Conservation (phyloP, 2,797 vertebrate genomes). For the Spondyliosoma cantharus region DNA sequence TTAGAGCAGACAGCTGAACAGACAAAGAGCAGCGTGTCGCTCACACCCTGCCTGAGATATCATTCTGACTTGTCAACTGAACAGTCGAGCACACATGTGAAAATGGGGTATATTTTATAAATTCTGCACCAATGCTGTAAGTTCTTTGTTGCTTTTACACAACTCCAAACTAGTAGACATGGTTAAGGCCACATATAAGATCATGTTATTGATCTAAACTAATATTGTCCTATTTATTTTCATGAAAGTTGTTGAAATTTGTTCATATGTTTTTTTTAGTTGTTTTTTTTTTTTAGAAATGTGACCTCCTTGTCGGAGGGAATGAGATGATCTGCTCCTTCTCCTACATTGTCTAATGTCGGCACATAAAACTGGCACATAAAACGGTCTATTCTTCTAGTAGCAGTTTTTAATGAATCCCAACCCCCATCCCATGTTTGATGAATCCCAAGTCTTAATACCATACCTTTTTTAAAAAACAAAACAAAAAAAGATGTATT, state of each 20-base stretch:
- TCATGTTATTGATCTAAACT: neutral
- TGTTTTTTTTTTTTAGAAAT: too few species aligned
- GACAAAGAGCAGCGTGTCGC: slow-evolving; percentile 41
- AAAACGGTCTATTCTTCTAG: neutral
- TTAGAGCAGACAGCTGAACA: slow-evolving; percentile 50
- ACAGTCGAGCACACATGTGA: slow-evolving; percentile 12
- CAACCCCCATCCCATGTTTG: neutral
- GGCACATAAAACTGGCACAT: too few species aligned
- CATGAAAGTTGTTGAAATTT: neutral
- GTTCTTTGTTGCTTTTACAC: neutral
- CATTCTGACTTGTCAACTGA: slow-evolving; percentile 8
- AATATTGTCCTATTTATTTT: neutral
- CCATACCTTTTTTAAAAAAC: neutral
- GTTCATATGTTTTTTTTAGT: neutral
- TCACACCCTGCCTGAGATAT: slow-evolving; percentile 32
- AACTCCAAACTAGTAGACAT: neutral
- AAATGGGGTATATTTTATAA: slow-evolving; percentile 8
- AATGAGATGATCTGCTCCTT: neutral
- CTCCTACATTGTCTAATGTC: neutral
- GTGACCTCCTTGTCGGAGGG: neutral
- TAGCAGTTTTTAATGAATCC: neutral
- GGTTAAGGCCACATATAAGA: neutral
- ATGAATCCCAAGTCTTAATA: neutral
- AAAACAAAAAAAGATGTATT: too few species aligned
- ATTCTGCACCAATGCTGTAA: neutral